phyloP scores from a whole-genome alignment of 2,113 vertebrate genomes.

The Seriola dumerili region DNA sequence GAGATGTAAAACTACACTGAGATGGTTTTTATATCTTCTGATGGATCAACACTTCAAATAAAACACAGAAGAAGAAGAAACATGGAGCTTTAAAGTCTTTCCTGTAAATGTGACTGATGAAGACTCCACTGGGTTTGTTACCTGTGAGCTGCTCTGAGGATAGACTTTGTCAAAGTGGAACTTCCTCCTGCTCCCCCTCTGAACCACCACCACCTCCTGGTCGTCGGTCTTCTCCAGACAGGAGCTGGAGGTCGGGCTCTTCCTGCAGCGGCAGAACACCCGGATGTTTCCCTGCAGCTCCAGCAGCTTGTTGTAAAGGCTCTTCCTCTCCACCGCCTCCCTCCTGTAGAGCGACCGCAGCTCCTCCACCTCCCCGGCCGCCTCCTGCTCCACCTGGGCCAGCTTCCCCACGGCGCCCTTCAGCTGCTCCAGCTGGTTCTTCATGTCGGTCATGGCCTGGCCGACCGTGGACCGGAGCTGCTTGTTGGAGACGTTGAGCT shows the following conservation, averaged over 20 bases:
- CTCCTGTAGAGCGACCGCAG: slow-evolving; percentile 71
- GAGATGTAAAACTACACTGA: no score
- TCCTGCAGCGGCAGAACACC: slow-evolving; percentile 80
- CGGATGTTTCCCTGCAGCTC: slow-evolving; percentile 81
- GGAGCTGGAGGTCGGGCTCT: slow-evolving; percentile 17
- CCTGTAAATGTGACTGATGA: no score
- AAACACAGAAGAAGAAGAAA: no score
- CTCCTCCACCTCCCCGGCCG: slow-evolving; percentile 57
- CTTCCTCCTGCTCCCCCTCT: slow-evolving; percentile 73
- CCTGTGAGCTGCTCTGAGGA: slow-evolving; percentile 76
- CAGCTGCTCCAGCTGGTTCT: slow-evolving; percentile 63
- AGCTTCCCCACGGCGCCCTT: slow-evolving; percentile 21
- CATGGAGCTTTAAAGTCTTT: no score
- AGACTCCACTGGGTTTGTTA: slow-evolving; percentile 10
- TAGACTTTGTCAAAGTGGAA: slow-evolving; percentile 80
- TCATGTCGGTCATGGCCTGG: slow-evolving; percentile 65
- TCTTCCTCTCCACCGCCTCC: slow-evolving; percentile 74
- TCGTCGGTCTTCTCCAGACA: slow-evolving; percentile 69
- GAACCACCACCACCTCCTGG: slow-evolving; percentile 67
- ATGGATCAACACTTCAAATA: no score
- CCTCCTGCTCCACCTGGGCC: slow-evolving; percentile 47
- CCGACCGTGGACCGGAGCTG: slow-evolving; percentile 61
- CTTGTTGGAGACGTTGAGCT: slow-evolving; percentile 74
- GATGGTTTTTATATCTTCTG: no score
- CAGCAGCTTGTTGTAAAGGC: slow-evolving; percentile 76